Conservation (phyloP, 1,140 invertebrate species). For the Yoshiicerus persimilis region DNA sequence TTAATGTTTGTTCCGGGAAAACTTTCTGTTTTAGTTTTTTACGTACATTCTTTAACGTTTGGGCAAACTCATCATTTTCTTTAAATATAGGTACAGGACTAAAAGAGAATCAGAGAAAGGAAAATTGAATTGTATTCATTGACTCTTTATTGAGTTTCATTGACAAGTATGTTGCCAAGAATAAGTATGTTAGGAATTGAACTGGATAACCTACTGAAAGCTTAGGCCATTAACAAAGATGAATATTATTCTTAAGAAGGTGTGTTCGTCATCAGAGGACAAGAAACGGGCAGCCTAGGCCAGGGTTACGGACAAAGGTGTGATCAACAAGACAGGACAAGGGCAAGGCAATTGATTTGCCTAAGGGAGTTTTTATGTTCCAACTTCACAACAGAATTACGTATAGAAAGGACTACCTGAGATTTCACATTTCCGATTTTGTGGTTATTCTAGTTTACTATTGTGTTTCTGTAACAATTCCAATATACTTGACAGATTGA, state of each 20-base stretch:
- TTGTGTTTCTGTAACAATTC: neutral
- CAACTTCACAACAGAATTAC: neutral
- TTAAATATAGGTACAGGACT: no score
- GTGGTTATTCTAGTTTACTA: no score
- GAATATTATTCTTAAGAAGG: neutral
- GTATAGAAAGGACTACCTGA: neutral
- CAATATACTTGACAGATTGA: neutral
- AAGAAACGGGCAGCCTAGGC: neutral
- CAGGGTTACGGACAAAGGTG: neutral
- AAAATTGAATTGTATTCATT: neutral
- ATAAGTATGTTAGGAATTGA: no score
- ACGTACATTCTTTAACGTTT: no score
- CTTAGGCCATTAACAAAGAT: neutral
- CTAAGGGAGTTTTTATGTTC: neutral
- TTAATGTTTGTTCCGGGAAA: no score
- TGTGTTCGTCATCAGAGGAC: neutral
- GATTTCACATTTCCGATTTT: neutral
- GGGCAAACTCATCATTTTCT: no score
- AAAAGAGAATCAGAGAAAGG: neutral
- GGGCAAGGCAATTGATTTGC: neutral
- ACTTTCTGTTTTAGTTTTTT: no score
- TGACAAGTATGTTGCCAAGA: no score
- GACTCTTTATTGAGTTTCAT: neutral
- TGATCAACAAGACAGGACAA: neutral
- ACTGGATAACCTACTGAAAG: no score